Evolutionary conservation across 92 coral and sea anemone species (phyloP).

Genomic region (Blastomussa wellsi): DNA sequence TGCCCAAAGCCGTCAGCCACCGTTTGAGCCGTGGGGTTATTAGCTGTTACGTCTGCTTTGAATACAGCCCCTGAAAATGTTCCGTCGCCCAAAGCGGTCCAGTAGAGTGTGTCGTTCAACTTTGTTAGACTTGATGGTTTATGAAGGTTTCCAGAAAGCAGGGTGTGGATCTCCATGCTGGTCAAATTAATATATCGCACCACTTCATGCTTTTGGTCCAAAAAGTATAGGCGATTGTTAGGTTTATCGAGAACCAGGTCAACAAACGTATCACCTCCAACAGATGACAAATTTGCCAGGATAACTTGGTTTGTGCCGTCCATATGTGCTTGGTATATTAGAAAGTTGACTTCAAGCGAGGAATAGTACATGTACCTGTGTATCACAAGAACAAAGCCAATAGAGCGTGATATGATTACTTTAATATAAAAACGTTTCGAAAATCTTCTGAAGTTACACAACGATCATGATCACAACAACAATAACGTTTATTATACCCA

Average conservation of each 20-base stretch:
- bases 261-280: not conserved
- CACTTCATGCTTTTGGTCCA: slow-evolving; percentile 17
- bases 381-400: not conserved
- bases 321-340: slow-evolving; percentile 24
- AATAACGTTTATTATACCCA: too few relatives aligned
- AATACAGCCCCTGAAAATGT: slow-evolving; percentile 25
- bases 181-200: slow-evolving; percentile 18
- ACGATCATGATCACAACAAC: too few relatives aligned
- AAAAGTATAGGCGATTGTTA: slow-evolving; percentile 3
- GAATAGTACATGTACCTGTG: slow-evolving; percentile 31
- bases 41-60: not conserved
- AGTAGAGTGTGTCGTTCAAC: slow-evolving; percentile 9
- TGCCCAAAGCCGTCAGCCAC: slow-evolving; percentile 3
- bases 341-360: not conserved
- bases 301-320: slow-evolving; percentile 21
- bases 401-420: not conserved
- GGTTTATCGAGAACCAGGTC: slow-evolving; percentile 19
- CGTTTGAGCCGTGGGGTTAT: not conserved
- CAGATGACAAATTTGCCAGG: slow-evolving; percentile 25
- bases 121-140: slow-evolving; percentile 6
- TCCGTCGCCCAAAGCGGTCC: slow-evolving; percentile 24
- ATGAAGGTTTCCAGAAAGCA: slow-evolving; percentile 26
- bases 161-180: not conserved
- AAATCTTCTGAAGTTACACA: too few relatives aligned
- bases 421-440: not conserved